These are phyloP conservation scores for Drosophila equinoxialis DNA, from an alignment of 1,140 invertebrate genomes.

Conservation along the genomic window DNA sequence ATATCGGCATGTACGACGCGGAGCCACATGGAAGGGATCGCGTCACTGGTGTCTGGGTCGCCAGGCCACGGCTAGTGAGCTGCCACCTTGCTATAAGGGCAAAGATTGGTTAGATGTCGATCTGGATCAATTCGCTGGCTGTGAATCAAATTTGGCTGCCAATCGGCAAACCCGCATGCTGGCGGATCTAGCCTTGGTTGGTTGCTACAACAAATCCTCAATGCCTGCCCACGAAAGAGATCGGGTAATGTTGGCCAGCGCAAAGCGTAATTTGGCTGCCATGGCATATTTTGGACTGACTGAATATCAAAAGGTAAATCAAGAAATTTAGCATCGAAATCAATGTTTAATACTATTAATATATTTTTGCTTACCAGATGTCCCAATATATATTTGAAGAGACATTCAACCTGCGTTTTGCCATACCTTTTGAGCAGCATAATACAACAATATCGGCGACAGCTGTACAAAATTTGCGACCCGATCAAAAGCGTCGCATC, in stretches of 20 bases:
- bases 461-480: slow-evolving; percentile 89
- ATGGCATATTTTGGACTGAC: slow-evolving; percentile 99
- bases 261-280: slow-evolving; percentile 95
- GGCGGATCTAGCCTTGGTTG: slow-evolving; percentile 95
- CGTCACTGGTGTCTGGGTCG: slow-evolving; percentile 94
- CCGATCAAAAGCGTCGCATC: slow-evolving; percentile 90
- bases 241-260: slow-evolving; percentile 94
- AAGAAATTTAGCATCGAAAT: not conserved
- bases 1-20: slow-evolving; percentile 97
- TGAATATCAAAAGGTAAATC: slow-evolving; percentile 93
- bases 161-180: slow-evolving; percentile 99
- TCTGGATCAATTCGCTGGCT: slow-evolving; percentile 94
- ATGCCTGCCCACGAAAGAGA: slow-evolving; percentile 89
- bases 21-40: slow-evolving; percentile 97
- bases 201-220: slow-evolving; percentile 95
- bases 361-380: slow-evolving; percentile 84
- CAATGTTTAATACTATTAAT: not conserved
- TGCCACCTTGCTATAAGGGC: slow-evolving; percentile 91
- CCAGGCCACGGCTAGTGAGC: slow-evolving; percentile 89
- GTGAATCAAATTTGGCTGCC: slow-evolving; percentile 95
- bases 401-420: slow-evolving; percentile 97
- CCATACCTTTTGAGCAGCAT: slow-evolving; percentile 94
- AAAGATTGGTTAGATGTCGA: slow-evolving; percentile 87
- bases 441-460: slow-evolving; percentile 93
- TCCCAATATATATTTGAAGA: slow-evolving; percentile 98